Evolutionary conservation across 2,888 invertebrate genomes (phyloP).

Genomic region (Ophraella communa): DNA sequence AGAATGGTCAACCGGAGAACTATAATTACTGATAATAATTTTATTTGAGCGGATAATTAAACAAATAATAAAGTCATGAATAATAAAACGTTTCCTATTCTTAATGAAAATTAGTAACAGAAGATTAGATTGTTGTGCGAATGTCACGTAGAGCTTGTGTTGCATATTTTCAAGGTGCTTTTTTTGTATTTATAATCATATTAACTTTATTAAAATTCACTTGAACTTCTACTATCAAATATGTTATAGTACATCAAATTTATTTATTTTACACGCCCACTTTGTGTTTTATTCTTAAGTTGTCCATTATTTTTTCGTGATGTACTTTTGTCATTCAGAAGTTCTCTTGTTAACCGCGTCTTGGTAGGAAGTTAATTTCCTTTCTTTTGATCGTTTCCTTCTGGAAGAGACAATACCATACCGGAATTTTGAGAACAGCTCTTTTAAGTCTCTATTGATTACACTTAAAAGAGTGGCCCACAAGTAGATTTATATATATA

Average conservation of each 20-base stretch:
- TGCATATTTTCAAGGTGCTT: constrained; percentile 2
- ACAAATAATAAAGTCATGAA: constrained; percentile 2
- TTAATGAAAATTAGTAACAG: constrained; percentile 12
- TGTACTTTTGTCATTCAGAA: constrained; percentile 14
- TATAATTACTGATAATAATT: constrained; percentile 16
- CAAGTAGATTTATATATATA: too few relatives aligned
- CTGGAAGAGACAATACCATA: constrained; percentile 49
- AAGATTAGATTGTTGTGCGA: background rate
- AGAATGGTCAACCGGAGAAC: constrained; percentile 5
- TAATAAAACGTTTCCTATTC: constrained; percentile 4
- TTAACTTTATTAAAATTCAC: too few relatives aligned
- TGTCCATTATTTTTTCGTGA: background rate
- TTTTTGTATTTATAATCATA: too few relatives aligned
- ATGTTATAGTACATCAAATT: too few relatives aligned
- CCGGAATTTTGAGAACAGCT: background rate
- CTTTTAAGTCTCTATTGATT: background rate
- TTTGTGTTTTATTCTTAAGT: background rate
- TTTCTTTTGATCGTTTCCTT: constrained; percentile 45
- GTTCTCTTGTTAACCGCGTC: constrained; percentile 36
- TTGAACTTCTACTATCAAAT: too few relatives aligned
- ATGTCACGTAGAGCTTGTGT: constrained; percentile 1
- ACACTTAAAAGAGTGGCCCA: background rate
- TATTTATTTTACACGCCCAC: too few relatives aligned
- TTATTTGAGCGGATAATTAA: constrained; percentile 10
- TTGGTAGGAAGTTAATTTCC: constrained; percentile 49